Evolutionary conservation across 2,797 vertebrate species (phyloP).

Genomic region (Phaenicophaeus curvirostris): DNA sequence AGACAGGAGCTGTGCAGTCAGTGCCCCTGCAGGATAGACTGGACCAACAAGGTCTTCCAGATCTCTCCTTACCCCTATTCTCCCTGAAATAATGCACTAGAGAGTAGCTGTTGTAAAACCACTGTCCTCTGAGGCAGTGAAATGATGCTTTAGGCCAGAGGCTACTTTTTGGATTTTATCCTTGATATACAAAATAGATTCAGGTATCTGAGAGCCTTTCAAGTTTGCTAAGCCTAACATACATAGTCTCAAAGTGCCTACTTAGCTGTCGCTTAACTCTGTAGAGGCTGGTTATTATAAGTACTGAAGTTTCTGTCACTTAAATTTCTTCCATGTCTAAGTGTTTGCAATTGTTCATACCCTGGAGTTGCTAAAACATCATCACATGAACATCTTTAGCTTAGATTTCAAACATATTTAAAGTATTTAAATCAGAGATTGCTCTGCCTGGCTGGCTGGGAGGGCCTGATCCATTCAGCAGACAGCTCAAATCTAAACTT

Average conservation of each 20-base stretch:
- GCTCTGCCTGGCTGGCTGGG: not conserved
- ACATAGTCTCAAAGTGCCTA: not conserved
- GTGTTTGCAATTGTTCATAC: constrained; percentile 5
- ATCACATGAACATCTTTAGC: not conserved
- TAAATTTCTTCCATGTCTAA: not conserved
- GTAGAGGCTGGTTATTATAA: not conserved
- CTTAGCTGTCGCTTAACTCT: not conserved
- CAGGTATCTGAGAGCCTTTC: not conserved
- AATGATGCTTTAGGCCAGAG: not conserved
- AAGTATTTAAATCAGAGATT: not conserved
- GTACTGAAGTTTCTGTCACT: not conserved
- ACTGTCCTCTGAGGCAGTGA: not conserved
- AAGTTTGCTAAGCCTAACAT: not conserved
- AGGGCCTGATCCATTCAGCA: not conserved
- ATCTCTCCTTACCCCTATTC: no score
- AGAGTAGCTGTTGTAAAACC: not conserved
- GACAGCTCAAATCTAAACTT: constrained; percentile 43
- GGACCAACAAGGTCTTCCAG: not conserved
- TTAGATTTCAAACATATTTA: constrained; percentile 49
- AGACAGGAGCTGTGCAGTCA: not conserved
- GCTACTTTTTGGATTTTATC: not conserved
- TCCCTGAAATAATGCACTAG: no score
- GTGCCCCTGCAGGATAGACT: not conserved
- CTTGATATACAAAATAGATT: not conserved
- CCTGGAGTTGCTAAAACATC: constrained; percentile 8